Percentiles rank a stretch among this genome's conserved stretches.
Conservation (phyloP, 2,797 vertebrate genomes). For the Muscicapa striata region DNA sequence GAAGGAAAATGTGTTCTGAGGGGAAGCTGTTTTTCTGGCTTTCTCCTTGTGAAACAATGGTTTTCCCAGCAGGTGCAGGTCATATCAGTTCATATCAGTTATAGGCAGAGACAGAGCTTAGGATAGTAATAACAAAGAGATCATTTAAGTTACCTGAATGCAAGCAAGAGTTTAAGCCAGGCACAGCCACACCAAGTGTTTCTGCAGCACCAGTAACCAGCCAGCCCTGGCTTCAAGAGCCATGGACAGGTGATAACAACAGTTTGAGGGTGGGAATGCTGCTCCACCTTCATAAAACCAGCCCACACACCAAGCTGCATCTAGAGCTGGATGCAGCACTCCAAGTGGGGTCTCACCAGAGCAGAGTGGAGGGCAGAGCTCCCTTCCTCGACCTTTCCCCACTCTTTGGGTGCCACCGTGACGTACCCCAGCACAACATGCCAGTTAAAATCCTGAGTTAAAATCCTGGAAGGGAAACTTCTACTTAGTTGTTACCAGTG, state of each 20-base stretch:
- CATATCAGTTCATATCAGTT: no score
- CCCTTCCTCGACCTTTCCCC: not conserved
- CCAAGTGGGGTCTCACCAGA: not conserved
- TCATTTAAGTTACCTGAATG: not conserved
- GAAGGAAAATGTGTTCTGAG: not conserved
- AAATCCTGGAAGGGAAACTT: not conserved
- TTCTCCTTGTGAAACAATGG: not conserved
- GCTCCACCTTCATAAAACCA: not conserved
- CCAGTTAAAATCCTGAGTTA: not conserved
- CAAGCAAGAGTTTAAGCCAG: not conserved
- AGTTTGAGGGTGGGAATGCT: not conserved
- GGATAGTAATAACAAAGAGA: not conserved
- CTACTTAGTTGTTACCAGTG: not conserved
- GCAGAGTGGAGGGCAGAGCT: not conserved
- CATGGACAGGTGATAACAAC: not conserved
- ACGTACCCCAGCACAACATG: rapidly evolving
- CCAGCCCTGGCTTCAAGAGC: not conserved
- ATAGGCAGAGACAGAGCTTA: not conserved
- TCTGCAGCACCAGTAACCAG: not conserved
- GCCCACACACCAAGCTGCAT: not conserved
- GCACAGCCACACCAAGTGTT: not conserved
- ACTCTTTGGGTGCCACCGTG: not conserved
- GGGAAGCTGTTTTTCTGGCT: not conserved
- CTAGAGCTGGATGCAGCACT: not conserved
- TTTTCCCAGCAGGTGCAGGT: not conserved